Base-by-base conservation (phyloP, 1,140 invertebrate genomes). In the Chironomus striatipennis region DNA sequence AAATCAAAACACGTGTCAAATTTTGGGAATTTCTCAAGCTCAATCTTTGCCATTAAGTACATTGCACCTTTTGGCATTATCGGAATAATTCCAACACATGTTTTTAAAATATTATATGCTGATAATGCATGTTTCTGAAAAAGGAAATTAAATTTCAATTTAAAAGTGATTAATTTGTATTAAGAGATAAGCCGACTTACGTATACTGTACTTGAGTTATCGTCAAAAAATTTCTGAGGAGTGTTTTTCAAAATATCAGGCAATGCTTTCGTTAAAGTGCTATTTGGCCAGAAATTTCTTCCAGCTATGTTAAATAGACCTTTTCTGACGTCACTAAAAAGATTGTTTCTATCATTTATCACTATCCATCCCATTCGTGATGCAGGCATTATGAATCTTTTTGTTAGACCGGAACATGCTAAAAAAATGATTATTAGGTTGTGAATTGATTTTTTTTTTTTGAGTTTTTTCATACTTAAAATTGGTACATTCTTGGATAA, bases 11-110 rank as follows among this genome's bases (percentile, higher is more conserved):
- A 96, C 77, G 88, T 88, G 74, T 89, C 86, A 77, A 97, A 94
- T 74, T 88, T 85, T 3, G 93, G 92, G 83, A 97, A 98, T 72
- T 88, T 84, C 0, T 88, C 83, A 79, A 95, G 88, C 77, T 96
- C 90, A 74, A 89, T 84, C 76, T 89, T 90, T 81, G 97, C 92
- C 96, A 99, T 98, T 93, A 99, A 98, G 81, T 99, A 99, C 96
- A 99, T 98, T 1, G 97, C 96, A 47, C 97, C 98, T 77, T 92
- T 88, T 12, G 98, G 97, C 90, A 96, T 96, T 43, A 96, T 90
- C 0, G 97, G 96, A 47, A 88, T 89, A n/a, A 99, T 80, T 18
- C 97, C 98, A 10, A 17, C 15, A 70, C 4, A 10, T 18, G n/a
- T 17, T 20, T 18, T 15, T 20, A 70, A 21, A 10, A 70, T 70